These are phyloP conservation scores for Zaprionus davidi DNA, from an alignment of 1,140 invertebrate species.

Conservation along the genomic window DNA sequence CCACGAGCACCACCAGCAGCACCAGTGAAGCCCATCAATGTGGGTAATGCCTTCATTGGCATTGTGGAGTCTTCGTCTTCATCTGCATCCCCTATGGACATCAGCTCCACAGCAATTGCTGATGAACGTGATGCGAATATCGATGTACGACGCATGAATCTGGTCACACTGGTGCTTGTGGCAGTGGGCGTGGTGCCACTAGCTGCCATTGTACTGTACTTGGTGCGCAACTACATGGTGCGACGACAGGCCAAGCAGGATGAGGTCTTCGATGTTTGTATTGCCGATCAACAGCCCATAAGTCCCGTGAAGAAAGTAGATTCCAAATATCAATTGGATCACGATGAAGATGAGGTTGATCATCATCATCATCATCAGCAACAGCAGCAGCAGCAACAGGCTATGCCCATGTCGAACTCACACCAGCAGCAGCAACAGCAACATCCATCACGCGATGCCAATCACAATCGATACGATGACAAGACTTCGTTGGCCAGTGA, in stretches of 20 bases:
- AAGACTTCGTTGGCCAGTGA: conserved; percentile 75
- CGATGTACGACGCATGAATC: conserved; percentile 86
- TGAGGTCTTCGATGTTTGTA: conserved; percentile 86
- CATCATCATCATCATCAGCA: conserved; percentile 84
- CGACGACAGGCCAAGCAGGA: conserved; percentile 86
- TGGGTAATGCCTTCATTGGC: conserved; percentile 50
- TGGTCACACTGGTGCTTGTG: conserved; percentile 86
- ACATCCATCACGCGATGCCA: conserved; percentile 55
- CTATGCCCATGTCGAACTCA: conserved; percentile 54
- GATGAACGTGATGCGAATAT: conserved; percentile 84
- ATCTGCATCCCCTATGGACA: conserved; percentile 27
- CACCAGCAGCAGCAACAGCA: conserved; percentile 50
- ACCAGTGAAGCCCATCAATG: background rate
- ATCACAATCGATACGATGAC: conserved; percentile 79
- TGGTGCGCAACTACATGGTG: conserved; percentile 85
- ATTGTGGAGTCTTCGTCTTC: conserved; percentile 56
- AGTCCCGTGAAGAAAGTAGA: conserved; percentile 82
- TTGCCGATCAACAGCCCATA: conserved; percentile 85
- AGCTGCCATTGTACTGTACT: conserved; percentile 85
- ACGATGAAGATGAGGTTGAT: conserved; percentile 85
- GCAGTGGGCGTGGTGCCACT: conserved; percentile 87
- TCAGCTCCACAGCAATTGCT: conserved; percentile 80
- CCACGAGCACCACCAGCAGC: conserved; percentile 12
- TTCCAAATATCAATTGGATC: conserved; percentile 72
- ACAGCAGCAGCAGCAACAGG: conserved; percentile 66